A percentile compares a stretch with the other conserved stretches of the same genome.
phyloP scores from a whole-genome alignment of 1,140 invertebrate species.

The Campoletis sonorensis region DNA sequence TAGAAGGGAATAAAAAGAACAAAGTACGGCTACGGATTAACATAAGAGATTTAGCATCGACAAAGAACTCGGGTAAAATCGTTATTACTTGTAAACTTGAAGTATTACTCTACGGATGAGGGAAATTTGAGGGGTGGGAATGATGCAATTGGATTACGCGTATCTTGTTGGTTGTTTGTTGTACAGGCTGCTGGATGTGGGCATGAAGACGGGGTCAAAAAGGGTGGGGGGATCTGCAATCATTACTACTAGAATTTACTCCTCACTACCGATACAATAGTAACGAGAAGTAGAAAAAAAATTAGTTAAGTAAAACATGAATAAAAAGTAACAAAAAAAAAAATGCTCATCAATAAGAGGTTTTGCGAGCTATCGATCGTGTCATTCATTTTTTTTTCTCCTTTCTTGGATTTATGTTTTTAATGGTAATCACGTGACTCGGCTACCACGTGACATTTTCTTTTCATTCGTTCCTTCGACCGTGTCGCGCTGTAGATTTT shows the following conservation, averaged over 20 bases:
- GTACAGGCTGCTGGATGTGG: constrained; percentile 51
- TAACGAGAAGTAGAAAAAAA: constrained; percentile 60
- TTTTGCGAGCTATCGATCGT: constrained; percentile 70
- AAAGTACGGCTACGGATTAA: constrained; percentile 30
- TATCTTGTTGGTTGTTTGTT: not conserved
- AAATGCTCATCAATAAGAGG: constrained; percentile 73
- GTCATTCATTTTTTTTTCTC: constrained; percentile 50
- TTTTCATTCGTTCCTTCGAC: not conserved
- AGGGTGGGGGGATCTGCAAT: constrained; percentile 60
- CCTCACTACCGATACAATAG: constrained; percentile 48
- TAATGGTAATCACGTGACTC: constrained; percentile 48
- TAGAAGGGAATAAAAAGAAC: constrained; percentile 8
- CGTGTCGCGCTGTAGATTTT: not conserved
- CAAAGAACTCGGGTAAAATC: constrained; percentile 54
- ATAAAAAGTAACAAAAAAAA: constrained; percentile 72
- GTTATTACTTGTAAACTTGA: constrained; percentile 49
- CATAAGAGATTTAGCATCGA: constrained; percentile 42
- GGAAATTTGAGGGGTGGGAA: constrained; percentile 50
- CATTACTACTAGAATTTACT: constrained; percentile 66
- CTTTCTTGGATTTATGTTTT: constrained; percentile 51
- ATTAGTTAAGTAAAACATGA: constrained; percentile 73
- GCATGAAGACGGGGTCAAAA: constrained; percentile 49
- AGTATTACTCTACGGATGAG: constrained; percentile 50
- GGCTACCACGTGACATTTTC: constrained; percentile 45
- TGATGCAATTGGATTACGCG: constrained; percentile 52